Evolutionary conservation across 1,140 invertebrate genomes (phyloP).

Genomic region (Hestina assimilis): DNA sequence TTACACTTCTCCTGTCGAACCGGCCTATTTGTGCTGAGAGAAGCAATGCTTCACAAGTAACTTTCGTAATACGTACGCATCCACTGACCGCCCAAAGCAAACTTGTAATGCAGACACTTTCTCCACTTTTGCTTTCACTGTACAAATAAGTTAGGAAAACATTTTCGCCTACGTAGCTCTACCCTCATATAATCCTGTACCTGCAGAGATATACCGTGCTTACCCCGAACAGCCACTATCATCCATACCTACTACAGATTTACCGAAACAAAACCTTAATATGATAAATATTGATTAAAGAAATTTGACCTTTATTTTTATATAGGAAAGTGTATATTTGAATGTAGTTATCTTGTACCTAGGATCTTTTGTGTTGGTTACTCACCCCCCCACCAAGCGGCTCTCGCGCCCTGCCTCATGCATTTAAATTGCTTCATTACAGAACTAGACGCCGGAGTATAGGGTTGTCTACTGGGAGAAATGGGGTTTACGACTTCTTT

Average conservation of each 20-base stretch:
- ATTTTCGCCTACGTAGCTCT: slow-evolving; percentile 65
- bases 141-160: slow-evolving; percentile 71
- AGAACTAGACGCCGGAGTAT: slow-evolving; percentile 61
- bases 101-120: slow-evolving; percentile 46
- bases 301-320: slow-evolving; percentile 20
- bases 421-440: slow-evolving; percentile 81
- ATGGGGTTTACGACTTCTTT: slow-evolving; percentile 36
- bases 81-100: not conserved
- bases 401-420: slow-evolving; percentile 77
- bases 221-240: slow-evolving; percentile 71
- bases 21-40: too few species aligned
- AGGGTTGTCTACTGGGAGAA: slow-evolving; percentile 70
- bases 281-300: not conserved
- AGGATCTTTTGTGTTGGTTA: slow-evolving; percentile 29
- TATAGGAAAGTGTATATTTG: slow-evolving; percentile 20
- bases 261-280: slow-evolving; percentile 20
- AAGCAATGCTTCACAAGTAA: too few species aligned
- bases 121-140: slow-evolving; percentile 72
- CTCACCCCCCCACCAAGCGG: slow-evolving; percentile 56
- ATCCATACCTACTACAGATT: slow-evolving; percentile 64
- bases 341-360: slow-evolving; percentile 18
- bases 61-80: too few species aligned
- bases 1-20: too few species aligned
- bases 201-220: slow-evolving; percentile 73
- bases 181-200: slow-evolving; percentile 73